A percentile compares a stretch with the other conserved stretches of the same genome.
phyloP scores from a whole-genome alignment of 2,797 vertebrate species.

The Cyclura pinguis region DNA sequence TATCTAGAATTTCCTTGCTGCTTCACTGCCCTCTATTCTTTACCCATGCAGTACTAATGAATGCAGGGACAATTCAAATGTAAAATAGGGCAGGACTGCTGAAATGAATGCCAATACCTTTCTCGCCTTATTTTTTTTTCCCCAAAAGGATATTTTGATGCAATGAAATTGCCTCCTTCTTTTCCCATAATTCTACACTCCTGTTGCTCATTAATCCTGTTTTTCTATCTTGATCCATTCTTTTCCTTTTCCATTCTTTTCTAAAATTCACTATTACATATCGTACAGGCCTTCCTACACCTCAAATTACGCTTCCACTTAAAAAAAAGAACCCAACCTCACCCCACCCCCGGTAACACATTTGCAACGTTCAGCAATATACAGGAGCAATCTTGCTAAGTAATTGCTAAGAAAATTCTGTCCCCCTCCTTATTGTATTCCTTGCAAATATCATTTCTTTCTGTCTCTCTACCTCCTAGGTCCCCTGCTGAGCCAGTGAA shows the following conservation, averaged over 20 bases:
- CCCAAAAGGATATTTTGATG: slow-evolving; percentile 24
- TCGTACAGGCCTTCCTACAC: slow-evolving; percentile 13
- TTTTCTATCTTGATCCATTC: slow-evolving; percentile 5
- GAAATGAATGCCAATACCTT: not conserved
- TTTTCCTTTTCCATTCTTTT: slow-evolving; percentile 17
- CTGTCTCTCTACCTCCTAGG: slow-evolving; percentile 56
- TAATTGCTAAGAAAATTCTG: slow-evolving; percentile 68
- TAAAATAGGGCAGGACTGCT: slow-evolving; percentile 11
- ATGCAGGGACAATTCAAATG: slow-evolving; percentile 21
- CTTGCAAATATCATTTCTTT: slow-evolving; percentile 63
- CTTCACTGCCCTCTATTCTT: not conserved
- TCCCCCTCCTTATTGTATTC: slow-evolving; percentile 41
- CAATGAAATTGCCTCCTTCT: slow-evolving; percentile 13
- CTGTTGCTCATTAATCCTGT: slow-evolving; percentile 18
- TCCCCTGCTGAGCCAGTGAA: slow-evolving; percentile 58
- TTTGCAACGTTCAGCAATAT: slow-evolving; percentile 59
- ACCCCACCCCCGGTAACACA: slow-evolving; percentile 35
- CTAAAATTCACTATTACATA: not conserved
- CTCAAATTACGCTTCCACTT: not conserved
- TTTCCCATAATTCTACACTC: not conserved
- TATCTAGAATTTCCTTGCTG: slow-evolving; percentile 20
- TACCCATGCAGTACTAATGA: slow-evolving; percentile 1
- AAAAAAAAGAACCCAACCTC: not conserved
- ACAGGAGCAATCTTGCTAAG: slow-evolving; percentile 38
- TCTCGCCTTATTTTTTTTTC: not conserved